A percentile compares a stretch with the other conserved stretches of the same genome.
phyloP scores from a whole-genome alignment of 2,113 vertebrate species.

The Cyprinodon brontotheroides region DNA sequence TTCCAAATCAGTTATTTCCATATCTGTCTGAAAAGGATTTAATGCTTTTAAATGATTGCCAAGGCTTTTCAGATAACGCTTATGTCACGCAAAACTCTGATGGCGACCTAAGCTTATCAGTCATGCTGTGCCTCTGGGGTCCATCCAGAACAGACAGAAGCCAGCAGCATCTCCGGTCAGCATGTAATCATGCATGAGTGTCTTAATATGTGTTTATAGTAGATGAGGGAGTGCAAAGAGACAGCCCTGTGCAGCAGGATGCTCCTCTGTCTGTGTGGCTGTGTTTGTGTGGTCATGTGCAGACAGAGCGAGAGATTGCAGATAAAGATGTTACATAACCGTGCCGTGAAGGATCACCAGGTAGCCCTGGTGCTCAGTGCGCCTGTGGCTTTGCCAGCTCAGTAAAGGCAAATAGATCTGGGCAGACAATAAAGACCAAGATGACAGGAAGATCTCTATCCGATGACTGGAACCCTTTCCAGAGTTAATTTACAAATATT shows the following conservation, averaged over 20 bases:
- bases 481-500: background rate
- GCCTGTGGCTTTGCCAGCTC: conserved; percentile 13
- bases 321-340: conserved; percentile 50
- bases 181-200: conserved; percentile 4
- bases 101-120: conserved; percentile 44
- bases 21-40: background rate
- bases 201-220: conserved; percentile 8
- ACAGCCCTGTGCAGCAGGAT: conserved; percentile 9
- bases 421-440: background rate
- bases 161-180: conserved; percentile 47
- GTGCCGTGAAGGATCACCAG: conserved; percentile 45
- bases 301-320: conserved; percentile 1
- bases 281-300: conserved; percentile 11
- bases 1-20: background rate
- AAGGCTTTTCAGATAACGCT: background rate
- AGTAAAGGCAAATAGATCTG: background rate
- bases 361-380: conserved; percentile 16
- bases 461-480: background rate
- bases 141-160: conserved; percentile 64
- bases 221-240: background rate
- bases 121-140: conserved; percentile 61
- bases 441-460: background rate
- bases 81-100: conserved; percentile 7
- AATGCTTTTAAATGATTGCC: background rate
- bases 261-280: background rate